Evolutionary conservation across 2,797 vertebrate genomes (phyloP).

Genomic region (Sebastes oblongus): DNA sequence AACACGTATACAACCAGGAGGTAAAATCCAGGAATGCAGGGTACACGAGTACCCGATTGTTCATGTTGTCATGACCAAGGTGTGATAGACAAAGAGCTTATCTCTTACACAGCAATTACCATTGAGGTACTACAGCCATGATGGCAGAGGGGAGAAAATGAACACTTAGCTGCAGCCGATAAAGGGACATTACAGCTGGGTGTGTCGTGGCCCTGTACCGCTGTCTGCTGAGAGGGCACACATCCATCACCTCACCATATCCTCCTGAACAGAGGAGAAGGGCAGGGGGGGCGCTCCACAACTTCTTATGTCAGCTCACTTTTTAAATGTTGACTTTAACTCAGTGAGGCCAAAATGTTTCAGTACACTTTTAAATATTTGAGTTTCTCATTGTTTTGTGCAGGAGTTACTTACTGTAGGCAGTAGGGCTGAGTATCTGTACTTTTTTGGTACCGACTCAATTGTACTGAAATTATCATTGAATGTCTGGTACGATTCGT

Average conservation of each 20-base stretch:
- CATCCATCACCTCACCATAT: constrained; percentile 41
- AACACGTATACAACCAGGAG: constrained; percentile 2
- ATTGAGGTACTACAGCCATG: constrained; percentile 33
- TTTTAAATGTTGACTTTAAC: constrained; percentile 12
- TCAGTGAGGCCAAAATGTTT: not conserved
- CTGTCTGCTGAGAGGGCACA: constrained; percentile 24
- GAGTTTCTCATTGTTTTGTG: not conserved
- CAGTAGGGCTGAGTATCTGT: not conserved
- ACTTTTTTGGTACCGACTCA: not conserved
- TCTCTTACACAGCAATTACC: constrained; percentile 65
- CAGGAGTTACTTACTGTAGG: not conserved
- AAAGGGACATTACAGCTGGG: constrained; percentile 56
- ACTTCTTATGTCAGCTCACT: constrained; percentile 14
- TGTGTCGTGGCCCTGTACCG: constrained; percentile 38
- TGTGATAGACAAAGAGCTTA: constrained; percentile 52
- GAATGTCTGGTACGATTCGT: not conserved
- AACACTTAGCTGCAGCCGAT: constrained; percentile 61
- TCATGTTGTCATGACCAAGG: constrained; percentile 44
- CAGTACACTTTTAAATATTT: not conserved
- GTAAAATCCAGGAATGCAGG: constrained; percentile 19
- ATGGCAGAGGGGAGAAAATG: constrained; percentile 57
- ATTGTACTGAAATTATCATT: not conserved
- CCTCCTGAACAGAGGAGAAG: constrained; percentile 23
- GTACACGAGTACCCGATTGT: constrained; percentile 17
- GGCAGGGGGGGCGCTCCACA: not conserved